Percentiles rank a stretch among this genome's conserved stretches.
These are phyloP conservation scores for Drosophila parabipectinata DNA, from an alignment of 1,140 invertebrate genomes.

Conservation along the genomic window DNA sequence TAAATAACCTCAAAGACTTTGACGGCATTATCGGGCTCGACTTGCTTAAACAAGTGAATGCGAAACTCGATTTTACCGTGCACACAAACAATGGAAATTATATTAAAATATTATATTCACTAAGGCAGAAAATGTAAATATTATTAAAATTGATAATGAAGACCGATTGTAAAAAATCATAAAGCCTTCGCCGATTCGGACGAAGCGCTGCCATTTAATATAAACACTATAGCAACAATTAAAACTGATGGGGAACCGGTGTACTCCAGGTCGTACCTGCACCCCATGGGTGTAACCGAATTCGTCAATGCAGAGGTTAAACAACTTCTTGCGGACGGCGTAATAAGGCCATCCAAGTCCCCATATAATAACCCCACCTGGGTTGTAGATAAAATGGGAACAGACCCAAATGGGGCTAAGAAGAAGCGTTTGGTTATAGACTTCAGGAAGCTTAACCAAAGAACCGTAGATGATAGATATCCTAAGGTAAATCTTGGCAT, in stretches of 20 bases:
- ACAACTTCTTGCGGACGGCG: conserved; percentile 15
- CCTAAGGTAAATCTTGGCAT: too few relatives aligned
- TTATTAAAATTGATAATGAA: conserved; percentile 12
- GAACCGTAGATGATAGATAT: neutral
- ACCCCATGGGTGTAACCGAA: conserved; percentile 8
- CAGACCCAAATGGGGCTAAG: conserved; percentile 1
- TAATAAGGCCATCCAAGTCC: conserved; percentile 14
- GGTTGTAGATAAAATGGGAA: conserved; percentile 22
- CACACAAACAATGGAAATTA: neutral
- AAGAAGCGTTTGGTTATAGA: conserved; percentile 3
- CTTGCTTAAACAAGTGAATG: conserved; percentile 14
- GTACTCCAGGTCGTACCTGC: neutral
- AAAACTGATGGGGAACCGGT: neutral
- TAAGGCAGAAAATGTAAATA: conserved; percentile 9
- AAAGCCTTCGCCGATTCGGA: neutral
- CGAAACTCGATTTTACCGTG: conserved; percentile 5
- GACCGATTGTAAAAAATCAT: conserved; percentile 1
- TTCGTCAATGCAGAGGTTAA: conserved; percentile 23
- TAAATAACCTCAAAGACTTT: conserved; percentile 5
- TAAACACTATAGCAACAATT: neutral
- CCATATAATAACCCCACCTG: conserved; percentile 35
- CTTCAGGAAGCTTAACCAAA: neutral
- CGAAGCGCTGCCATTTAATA: neutral
- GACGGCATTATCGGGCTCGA: conserved; percentile 15
- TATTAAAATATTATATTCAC: conserved; percentile 7